These are phyloP conservation scores for Pherbina coryleti DNA, from an alignment of 2,888 invertebrate species.

Conservation along the genomic window DNA sequence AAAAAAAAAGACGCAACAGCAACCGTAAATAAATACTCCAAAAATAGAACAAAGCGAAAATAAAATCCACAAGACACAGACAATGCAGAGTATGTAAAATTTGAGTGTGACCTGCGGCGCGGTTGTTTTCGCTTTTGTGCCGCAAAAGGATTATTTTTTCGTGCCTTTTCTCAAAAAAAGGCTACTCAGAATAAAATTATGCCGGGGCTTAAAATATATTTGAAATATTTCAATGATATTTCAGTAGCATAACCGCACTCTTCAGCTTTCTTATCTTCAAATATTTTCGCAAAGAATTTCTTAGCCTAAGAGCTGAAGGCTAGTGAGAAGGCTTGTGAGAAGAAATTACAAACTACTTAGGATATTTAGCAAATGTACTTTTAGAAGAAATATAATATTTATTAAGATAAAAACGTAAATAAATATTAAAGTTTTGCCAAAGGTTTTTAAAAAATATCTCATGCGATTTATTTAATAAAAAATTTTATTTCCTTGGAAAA, in stretches of 20 bases:
- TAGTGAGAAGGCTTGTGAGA: no score
- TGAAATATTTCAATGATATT: not conserved
- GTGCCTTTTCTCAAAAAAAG: not conserved
- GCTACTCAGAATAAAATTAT: not conserved
- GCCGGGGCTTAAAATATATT: not conserved
- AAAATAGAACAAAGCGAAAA: not conserved
- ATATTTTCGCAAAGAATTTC: not conserved
- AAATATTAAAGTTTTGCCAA: no score
- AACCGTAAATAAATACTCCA: not conserved
- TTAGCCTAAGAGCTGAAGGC: not conserved
- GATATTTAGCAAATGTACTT: no score
- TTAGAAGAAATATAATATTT: no score
- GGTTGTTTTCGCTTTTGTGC: not conserved
- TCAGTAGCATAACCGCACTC: not conserved
- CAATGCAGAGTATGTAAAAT: slow-evolving; percentile 14
- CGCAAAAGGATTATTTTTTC: slow-evolving; percentile 13
- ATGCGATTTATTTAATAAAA: no score
- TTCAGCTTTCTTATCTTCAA: not conserved
- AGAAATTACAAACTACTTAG: no score
- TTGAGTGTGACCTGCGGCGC: slow-evolving; percentile 32
- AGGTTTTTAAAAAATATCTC: no score
- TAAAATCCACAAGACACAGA: not conserved
- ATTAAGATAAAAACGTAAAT: no score
- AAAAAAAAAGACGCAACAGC: not conserved
- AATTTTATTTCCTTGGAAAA: no score